Base-by-base conservation (phyloP, 2,113 vertebrate genomes). In the Charadrius vociferus region DNA sequence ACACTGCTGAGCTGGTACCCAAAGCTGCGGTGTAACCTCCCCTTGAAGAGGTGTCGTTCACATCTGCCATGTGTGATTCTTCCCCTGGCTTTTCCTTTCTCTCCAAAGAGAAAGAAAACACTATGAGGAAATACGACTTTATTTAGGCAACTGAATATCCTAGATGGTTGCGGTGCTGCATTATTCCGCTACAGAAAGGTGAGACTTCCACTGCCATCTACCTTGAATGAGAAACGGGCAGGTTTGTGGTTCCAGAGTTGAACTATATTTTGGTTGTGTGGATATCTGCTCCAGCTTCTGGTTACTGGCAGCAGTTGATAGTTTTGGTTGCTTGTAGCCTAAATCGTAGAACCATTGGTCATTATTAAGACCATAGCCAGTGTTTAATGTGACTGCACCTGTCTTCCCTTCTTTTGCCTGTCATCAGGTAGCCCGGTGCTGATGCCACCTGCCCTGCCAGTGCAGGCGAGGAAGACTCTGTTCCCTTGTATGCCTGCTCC, bases 31-130 rank as follows among this genome's bases (percentile, higher is more conserved):
- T 30, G 6, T 29, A n/a, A n/a, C 21, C 41, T 66, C 39, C 23
- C 66, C 14, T 81, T 39, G 58, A 23, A 55, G 45, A n/a, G 41
- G 2, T 36, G 32, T 21, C 3, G 0, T 39, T 89, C 0, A 0
- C 37, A 8, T 53, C n/a, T 63, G 53, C 30, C 45, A 9, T 1
- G 0, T 10, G n/a, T 39, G 67, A 23, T 50, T 47, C 47, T 67
- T 77, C 34, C 30, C 50, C 17, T 71, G 0, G 0, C 30, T 87
- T 37, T 49, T 53, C 14, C 45, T 75, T 59, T 47, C 21, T 65
- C n/a, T 66, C 41, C 26, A 27, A 62, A 63, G 21, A n/a, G 45
- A 62, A 77, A 70, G n/a, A 56, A 41, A 88, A 8, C 8, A 32
- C 16, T 13, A 24, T 55, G 47, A 86, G n/a, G 50, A 77, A 86